Percentiles rank a stretch among this genome's conserved stretches.
These are phyloP conservation scores for Zonotrichia leucophrys DNA, from an alignment of 2,113 vertebrate species.

Conservation along the genomic window DNA sequence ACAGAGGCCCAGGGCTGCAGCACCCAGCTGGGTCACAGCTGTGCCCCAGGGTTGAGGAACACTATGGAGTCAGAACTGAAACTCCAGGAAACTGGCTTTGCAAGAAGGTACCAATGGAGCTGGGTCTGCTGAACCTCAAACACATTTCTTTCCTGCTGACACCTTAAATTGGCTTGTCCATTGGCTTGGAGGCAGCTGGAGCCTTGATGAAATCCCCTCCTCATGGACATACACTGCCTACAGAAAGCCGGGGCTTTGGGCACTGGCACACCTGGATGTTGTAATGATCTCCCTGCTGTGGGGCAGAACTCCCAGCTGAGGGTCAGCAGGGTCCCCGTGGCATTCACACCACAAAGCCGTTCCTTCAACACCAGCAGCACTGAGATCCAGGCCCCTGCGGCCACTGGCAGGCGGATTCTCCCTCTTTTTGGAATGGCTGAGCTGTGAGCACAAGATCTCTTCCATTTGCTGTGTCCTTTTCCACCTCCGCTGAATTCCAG, in stretches of 20 bases:
- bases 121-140: background rate
- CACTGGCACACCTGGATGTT: background rate
- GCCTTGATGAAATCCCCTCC: background rate
- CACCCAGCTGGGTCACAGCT: background rate
- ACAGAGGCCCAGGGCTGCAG: background rate
- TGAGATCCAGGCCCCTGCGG: background rate
- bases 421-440: background rate
- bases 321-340: background rate
- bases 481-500: background rate
- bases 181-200: background rate
- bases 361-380: background rate
- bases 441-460: background rate
- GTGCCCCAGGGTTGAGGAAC: rapidly evolving
- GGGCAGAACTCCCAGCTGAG: background rate
- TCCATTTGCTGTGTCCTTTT: background rate
- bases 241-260: rapidly evolving
- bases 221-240: rapidly evolving
- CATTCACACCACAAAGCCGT: background rate
- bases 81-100: background rate
- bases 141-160: background rate
- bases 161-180: background rate
- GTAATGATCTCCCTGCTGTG: background rate
- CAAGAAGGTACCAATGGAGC: background rate
- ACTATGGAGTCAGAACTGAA: rapidly evolving
- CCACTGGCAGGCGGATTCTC: background rate